Evolutionary conservation across 2,113 vertebrate genomes (phyloP).

Genomic region (Burhinus oedicnemus): DNA sequence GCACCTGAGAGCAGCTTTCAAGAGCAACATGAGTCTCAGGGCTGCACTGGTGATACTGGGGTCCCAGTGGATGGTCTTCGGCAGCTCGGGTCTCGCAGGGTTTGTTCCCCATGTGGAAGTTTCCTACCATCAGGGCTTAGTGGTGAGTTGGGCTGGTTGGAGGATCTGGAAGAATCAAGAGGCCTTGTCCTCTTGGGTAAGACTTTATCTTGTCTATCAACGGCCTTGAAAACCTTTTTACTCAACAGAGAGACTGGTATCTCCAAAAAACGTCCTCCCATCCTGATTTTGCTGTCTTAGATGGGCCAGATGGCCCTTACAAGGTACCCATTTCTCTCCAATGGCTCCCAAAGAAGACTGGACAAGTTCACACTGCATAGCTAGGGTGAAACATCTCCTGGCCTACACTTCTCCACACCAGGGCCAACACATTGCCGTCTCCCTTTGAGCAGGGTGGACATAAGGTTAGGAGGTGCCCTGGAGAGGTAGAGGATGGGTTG

Average conservation of each 20-base stretch:
- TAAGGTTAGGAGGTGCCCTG: neutral
- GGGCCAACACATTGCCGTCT: neutral
- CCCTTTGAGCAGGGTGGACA: accelerated
- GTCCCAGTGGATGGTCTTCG: neutral
- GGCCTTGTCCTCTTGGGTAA: neutral
- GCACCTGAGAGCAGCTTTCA: neutral
- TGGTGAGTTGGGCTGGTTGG: neutral
- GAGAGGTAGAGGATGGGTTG: neutral
- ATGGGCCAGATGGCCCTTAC: neutral
- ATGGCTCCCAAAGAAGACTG: neutral
- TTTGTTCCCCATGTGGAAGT: neutral
- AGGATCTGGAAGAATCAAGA: neutral
- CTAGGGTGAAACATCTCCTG: neutral
- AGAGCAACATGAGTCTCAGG: neutral
- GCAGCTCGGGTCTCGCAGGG: neutral
- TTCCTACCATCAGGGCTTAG: neutral
- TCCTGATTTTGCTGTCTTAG: neutral
- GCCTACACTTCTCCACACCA: neutral
- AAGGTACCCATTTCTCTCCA: neutral
- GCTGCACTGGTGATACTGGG: accelerated
- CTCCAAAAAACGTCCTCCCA: neutral
- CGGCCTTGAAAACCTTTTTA: neutral
- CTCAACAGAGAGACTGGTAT: neutral
- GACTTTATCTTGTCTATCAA: neutral
- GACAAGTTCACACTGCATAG: accelerated